Evolutionary conservation across 2,113 vertebrate species (phyloP).

Genomic region (Regulus satrapa): DNA sequence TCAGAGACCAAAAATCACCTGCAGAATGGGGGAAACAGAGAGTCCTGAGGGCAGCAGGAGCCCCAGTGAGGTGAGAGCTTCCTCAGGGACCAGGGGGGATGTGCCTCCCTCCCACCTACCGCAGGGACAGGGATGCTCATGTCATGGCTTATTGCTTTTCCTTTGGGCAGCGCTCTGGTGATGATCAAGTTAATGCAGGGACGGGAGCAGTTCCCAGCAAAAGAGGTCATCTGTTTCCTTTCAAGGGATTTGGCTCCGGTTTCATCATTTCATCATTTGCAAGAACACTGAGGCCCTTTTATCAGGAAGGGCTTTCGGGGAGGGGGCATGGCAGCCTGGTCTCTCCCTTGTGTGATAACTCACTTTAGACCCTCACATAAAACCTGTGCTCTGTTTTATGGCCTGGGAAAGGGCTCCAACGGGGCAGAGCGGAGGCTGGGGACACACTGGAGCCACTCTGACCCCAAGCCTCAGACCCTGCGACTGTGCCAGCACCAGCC

Average conservation of each 20-base stretch:
- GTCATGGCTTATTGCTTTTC: background rate
- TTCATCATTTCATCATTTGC: background rate
- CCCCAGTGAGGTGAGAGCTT: background rate
- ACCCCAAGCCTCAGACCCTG: background rate
- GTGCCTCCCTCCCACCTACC: accelerated
- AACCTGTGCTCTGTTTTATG: background rate
- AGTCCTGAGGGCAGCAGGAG: background rate
- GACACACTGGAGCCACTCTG: accelerated
- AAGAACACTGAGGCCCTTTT: constrained; percentile 47
- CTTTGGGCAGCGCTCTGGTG: background rate
- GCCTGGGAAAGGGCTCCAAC: background rate
- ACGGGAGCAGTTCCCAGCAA: constrained; percentile 9
- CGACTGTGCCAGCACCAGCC: accelerated
- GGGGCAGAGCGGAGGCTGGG: background rate
- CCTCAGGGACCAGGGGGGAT: background rate
- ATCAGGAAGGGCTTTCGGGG: background rate
- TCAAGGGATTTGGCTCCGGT: constrained; percentile 40
- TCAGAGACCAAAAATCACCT: background rate
- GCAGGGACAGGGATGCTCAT: background rate
- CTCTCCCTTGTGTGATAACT: background rate
- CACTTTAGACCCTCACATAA: background rate
- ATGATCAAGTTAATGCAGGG: constrained; percentile 15
- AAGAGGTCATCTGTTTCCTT: constrained; percentile 63
- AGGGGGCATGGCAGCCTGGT: background rate
- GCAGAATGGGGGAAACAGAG: background rate